phyloP scores from a whole-genome alignment of 2,888 invertebrate genomes.

The Salpingus planirostris region DNA sequence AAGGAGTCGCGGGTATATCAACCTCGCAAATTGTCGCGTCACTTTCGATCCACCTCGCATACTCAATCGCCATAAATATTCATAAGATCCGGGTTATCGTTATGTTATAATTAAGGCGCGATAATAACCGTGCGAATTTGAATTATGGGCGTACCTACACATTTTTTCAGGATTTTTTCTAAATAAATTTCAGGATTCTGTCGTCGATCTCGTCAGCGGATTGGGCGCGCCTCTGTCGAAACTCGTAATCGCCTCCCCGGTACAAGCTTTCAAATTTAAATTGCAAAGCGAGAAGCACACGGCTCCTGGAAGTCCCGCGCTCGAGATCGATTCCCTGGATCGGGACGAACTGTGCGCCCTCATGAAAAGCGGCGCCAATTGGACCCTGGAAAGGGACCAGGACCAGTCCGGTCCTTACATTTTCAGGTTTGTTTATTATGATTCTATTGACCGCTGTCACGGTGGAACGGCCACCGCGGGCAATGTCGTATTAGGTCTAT shows the following conservation, averaged over 20 bases:
- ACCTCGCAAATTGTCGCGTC: too few species aligned
- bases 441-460: too few species aligned
- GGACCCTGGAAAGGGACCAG: conserved; percentile 70
- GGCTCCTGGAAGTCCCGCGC: conserved; percentile 58
- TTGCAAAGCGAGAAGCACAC: conserved; percentile 56
- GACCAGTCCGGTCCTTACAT: conserved; percentile 71
- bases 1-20: too few species aligned
- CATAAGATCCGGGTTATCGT: too few species aligned
- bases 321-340: conserved; percentile 50
- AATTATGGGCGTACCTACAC: too few species aligned
- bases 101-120: too few species aligned
- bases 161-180: too few species aligned
- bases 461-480: conserved; percentile 13
- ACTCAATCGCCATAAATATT: too few species aligned
- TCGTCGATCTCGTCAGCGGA: conserved; percentile 62
- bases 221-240: conserved; percentile 63
- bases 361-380: conserved; percentile 50
- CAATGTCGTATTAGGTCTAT: conserved; percentile 14
- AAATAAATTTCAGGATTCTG: conserved; percentile 62
- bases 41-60: too few species aligned
- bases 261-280: conserved; percentile 58
- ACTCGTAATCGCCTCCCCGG: conserved; percentile 62
- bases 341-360: conserved; percentile 53
- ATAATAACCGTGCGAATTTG: too few species aligned
- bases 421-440: conserved; percentile 50